Conservation (phyloP, 1,140 invertebrate species). For the Brachionus plicatilis region DNA sequence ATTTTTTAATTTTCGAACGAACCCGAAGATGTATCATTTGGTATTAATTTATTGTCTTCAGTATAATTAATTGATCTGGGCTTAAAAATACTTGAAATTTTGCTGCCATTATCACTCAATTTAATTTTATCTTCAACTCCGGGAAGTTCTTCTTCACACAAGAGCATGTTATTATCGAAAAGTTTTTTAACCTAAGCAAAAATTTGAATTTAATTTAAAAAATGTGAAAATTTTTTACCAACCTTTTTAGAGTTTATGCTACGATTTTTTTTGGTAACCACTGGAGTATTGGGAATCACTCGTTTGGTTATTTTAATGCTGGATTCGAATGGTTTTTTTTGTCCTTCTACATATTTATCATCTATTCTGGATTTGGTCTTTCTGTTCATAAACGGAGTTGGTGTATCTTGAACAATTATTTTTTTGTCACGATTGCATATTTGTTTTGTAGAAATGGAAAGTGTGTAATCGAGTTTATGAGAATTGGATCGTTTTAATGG, state of each 20-base stretch:
- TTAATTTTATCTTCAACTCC: not conserved
- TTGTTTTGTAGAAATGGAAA: not conserved
- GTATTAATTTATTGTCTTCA: not conserved
- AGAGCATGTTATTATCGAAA: not conserved
- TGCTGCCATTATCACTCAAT: not conserved
- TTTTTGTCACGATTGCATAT: not conserved
- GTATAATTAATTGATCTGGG: not conserved
- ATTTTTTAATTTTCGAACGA: not conserved
- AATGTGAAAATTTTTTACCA: not conserved
- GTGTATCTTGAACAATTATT: not conserved
- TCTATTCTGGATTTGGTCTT: not conserved
- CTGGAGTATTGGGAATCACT: not conserved
- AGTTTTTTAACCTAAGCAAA: not conserved
- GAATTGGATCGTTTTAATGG: not conserved
- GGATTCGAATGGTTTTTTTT: not conserved
- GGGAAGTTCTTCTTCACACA: not conserved
- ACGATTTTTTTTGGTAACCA: not conserved
- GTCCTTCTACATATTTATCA: not conserved
- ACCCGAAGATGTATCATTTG: not conserved
- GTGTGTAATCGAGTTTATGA: not conserved
- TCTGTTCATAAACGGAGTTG: slow-evolving; percentile 9
- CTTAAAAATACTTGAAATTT: slow-evolving; percentile 4
- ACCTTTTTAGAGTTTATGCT: not conserved
- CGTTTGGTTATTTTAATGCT: not conserved
- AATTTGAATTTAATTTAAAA: not conserved